Evolutionary conservation across 1,140 invertebrate species (phyloP), one percentile per base, ranked within the genome.

Genomic region (Listronotus oregonensis): DNA sequence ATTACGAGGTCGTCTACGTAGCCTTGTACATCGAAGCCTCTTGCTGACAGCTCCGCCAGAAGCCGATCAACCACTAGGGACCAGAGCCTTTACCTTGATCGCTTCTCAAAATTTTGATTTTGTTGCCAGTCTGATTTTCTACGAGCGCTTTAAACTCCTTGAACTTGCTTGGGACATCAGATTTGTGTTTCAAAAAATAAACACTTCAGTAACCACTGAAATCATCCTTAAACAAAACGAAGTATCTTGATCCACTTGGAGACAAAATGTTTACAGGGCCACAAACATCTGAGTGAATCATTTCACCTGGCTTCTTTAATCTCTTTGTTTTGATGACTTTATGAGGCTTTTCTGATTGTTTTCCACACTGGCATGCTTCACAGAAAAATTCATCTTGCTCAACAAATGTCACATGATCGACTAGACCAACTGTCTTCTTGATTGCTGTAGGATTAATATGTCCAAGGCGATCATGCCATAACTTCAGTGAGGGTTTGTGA

Each of bases 61-160:
- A n/a, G n/a, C n/a, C n/a, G n/a, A n/a, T n/a, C n/a, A n/a, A n/a
- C n/a, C n/a, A n/a, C n/a, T n/a, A n/a, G n/a, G n/a, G n/a, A n/a
- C n/a, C n/a, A n/a, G n/a, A n/a, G n/a, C n/a, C 79, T 31, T 31
- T 68, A 39, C 79, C 81, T 62, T 80, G 79, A 42, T 80, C 77
- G 15, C 66, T 71, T 43, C 73, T 51, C 17, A 80, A 42, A 18
- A 56, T 54, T 68, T 78, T 79, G 11, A 79, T 68, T 59, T 71
- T 75, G 6, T 63, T 72, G 43, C 56, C 70, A 4, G 59, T 68
- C 62, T 74, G 73, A 50, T 68, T 75, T 67, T 78, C 72, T 6
- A 72, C 60, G 12, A 72, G n/a, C 9, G n/a, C 47, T 58, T 73
- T 72, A 67, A 65, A 79, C 50, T 69, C 47, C 52, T 66, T 69